Conservation (phyloP, 2,113 vertebrate genomes). For the Sceloporus tristichus region DNA sequence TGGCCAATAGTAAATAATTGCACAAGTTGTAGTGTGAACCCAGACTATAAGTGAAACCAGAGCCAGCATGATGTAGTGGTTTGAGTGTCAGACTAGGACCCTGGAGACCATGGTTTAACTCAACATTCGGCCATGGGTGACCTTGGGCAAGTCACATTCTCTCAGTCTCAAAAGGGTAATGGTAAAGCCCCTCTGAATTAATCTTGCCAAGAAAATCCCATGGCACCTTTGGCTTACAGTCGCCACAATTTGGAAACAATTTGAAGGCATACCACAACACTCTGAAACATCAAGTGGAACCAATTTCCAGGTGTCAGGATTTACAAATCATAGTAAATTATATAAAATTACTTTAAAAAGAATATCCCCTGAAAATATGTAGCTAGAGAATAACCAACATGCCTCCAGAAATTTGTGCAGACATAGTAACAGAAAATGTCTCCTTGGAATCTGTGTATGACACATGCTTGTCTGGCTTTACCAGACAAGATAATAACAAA, state of each 20-base stretch:
- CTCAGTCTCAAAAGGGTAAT: neutral
- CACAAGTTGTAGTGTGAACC: no score
- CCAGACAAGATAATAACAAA: neutral
- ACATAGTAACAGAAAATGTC: conserved; percentile 22
- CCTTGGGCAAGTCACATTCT: neutral
- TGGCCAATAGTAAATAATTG: no score
- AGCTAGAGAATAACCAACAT: neutral
- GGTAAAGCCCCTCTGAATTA: neutral
- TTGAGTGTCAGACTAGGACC: no score
- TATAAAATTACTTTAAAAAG: neutral
- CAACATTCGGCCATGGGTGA: neutral
- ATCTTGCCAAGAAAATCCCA: no score
- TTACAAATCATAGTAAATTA: neutral
- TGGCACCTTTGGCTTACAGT: neutral
- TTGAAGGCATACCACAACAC: neutral
- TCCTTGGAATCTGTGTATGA: neutral
- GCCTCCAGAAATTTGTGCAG: neutral
- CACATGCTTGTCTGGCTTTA: conserved; percentile 4
- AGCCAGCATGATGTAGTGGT: no score
- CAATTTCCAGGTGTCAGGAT: neutral
- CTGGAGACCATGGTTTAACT: neutral
- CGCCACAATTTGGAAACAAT: neutral
- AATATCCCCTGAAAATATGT: neutral
- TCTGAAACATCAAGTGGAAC: neutral
- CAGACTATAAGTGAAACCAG: no score